These are phyloP conservation scores for Synanthedon tipuliformis DNA, from an alignment of 2,888 invertebrate genomes.

Conservation along the genomic window DNA sequence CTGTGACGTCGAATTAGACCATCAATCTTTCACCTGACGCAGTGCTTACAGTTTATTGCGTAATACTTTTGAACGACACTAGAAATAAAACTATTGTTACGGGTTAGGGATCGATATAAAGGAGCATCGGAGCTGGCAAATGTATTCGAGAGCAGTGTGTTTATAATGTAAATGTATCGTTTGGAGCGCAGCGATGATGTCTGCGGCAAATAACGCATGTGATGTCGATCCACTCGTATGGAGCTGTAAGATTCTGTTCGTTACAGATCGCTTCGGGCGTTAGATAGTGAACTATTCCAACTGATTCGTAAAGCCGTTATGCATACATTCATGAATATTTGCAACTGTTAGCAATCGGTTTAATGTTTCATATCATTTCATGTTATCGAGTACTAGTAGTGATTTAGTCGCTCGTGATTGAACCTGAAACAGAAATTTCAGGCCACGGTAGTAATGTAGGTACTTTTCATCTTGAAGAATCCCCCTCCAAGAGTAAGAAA, in stretches of 20 bases:
- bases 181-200: not conserved
- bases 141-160: not conserved
- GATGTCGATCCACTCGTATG: not conserved
- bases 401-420: no score
- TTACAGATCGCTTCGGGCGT: not conserved
- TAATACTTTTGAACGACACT: slow-evolving; percentile 22
- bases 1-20: slow-evolving; percentile 34
- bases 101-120: not conserved
- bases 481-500: no score
- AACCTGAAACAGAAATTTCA: no score
- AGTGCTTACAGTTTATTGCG: slow-evolving; percentile 29
- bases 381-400: no score
- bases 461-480: no score
- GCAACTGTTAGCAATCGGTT: no score
- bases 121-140: not conserved
- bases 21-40: slow-evolving; percentile 49
- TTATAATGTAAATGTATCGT: not conserved
- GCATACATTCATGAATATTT: no score
- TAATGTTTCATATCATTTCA: no score
- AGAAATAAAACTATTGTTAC: not conserved
- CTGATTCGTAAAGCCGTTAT: no score
- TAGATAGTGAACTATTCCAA: not conserved
- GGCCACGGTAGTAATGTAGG: no score
- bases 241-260: not conserved
- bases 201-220: not conserved